Base-by-base conservation (phyloP, 2,797 vertebrate genomes). In the Tenualosa thibaudeaui region DNA sequence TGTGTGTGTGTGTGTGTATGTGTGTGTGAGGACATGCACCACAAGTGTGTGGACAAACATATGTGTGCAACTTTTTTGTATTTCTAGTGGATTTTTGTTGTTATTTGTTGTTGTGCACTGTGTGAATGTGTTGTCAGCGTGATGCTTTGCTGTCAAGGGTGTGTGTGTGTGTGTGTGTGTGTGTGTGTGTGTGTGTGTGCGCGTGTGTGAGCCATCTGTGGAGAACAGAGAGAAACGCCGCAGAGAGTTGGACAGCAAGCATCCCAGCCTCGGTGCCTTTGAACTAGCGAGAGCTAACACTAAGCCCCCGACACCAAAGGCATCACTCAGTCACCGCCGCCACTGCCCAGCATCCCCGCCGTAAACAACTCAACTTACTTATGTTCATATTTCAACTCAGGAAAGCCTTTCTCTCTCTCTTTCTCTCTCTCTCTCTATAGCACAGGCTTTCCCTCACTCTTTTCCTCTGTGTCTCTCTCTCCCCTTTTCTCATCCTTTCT, bases 401-500 rank as follows among this genome's bases (percentile, higher is more conserved):
- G 56, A 22, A 58, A 24, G 26, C 12, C 62, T 68, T 15, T 68
- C 62, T 68, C 4, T 68, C 24, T 13, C 62, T 68, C 9, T 68
- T 24, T 31, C 1, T 24, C 60, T 24, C 22, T 62, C 60, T 62
- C 22, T 60, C 56, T 60, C 17, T 60, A 31, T 31, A 31, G 31
- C 31, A 31, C 31, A 8, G 7, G 46, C 22, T 62, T 4, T 62
- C 60, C 22, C 22, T 24, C 60, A 3, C 4, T 62, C 60, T 62
- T 49, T 83, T 84, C 82, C 82, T 87, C 83, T 84, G 58, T 75
- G 71, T 82, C 75, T 68, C 60, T 24, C 60, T 60, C 81, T 56
- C 75, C 71, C 40, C 58, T 51, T 86, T 51, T 43, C 84, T 65
- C 26, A 51, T 71, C 26, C 83, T 81, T 81, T 49, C 54, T 81